Evolutionary conservation across 2,888 invertebrate species (phyloP), one percentile per base, ranked within the genome.

Genomic region (Stenodera caucasica): DNA sequence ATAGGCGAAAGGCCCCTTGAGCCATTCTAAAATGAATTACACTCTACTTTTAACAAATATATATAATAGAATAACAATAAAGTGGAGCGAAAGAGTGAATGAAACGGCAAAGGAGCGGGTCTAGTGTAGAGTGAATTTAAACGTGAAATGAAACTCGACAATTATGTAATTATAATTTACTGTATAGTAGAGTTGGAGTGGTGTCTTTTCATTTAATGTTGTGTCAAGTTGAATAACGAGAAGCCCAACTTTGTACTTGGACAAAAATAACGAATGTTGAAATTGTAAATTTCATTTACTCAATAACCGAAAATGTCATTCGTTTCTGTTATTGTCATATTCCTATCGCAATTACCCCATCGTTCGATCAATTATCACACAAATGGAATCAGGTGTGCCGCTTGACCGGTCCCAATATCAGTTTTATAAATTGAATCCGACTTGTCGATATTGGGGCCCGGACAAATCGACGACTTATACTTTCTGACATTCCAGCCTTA

Each of bases 401-500:
- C 61, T 65, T 66, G 66, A 68, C 64, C 63, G 60, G 60, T 67
- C 65, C 67, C 68, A 65, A 66, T 66, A 61, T 68, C 64, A 62
- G 59, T n/a, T 66, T 65, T 67, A 66, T 67, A 70, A 70, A 70
- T 70, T 68, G 67, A 67, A 68, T 57, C 62, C 57, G 56, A 60
- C 63, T 64, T 61, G 66, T 62, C 67, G 62, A 67, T 67, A 65
- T 60, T 67, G 62, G 58, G 53, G 35, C 51, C 49, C 57, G 55
- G 55, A 54, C 52, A 55, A 53, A 59, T 59, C 51, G 56, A 63
- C 55, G 54, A 26, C 54, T 53, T 56, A 62, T 49, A n/a, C n/a
- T 53, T 57, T 55, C 49, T 89, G 40, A 55, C 45, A 56, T 53
- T 49, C 49, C 18, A n/a, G 30, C 29, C 26, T 30, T 14, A 12